phyloP scores from a whole-genome alignment of 1,140 invertebrate genomes.

The Scaptodrosophila lebanonensis region DNA sequence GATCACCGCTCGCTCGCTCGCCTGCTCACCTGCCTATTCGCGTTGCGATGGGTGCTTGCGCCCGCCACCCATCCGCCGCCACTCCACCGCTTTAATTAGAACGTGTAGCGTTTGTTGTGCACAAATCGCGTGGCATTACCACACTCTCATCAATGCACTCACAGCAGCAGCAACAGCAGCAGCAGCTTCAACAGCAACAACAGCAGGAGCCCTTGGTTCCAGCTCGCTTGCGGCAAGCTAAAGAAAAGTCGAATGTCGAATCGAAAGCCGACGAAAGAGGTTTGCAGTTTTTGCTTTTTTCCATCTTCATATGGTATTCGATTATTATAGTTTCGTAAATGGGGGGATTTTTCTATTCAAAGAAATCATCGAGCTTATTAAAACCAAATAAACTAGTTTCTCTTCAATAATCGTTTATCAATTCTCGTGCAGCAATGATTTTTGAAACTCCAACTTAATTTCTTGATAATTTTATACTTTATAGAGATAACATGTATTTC shows the following conservation, averaged over 20 bases:
- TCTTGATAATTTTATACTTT: too few relatives aligned
- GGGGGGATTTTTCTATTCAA: too few relatives aligned
- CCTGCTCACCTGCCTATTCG: neutral
- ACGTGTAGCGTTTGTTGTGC: slow-evolving; percentile 84
- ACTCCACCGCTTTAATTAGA: slow-evolving; percentile 21
- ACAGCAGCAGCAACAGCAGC: slow-evolving; percentile 63
- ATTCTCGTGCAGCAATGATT: too few relatives aligned
- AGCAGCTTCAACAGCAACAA: slow-evolving; percentile 60
- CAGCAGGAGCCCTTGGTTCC: slow-evolving; percentile 79
- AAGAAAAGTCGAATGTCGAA: slow-evolving; percentile 81
- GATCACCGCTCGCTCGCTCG: neutral
- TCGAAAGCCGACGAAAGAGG: slow-evolving; percentile 82
- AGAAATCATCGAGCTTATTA: too few relatives aligned
- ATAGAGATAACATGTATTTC: too few relatives aligned
- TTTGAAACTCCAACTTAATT: too few relatives aligned
- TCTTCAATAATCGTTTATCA: too few relatives aligned
- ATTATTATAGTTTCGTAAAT: slow-evolving; percentile 1
- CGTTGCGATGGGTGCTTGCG: too few relatives aligned
- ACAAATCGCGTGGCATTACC: slow-evolving; percentile 86
- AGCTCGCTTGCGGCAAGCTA: slow-evolving; percentile 79
- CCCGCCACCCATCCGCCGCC: slow-evolving; percentile 12
- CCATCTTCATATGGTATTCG: slow-evolving; percentile 27
- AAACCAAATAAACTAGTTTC: too few relatives aligned
- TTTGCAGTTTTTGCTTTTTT: slow-evolving; percentile 49
- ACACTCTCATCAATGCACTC: slow-evolving; percentile 84